A percentile compares a stretch with the other conserved stretches of the same genome.
phyloP scores from a whole-genome alignment of 2,113 vertebrate genomes.

The Leiothrix lutea region DNA sequence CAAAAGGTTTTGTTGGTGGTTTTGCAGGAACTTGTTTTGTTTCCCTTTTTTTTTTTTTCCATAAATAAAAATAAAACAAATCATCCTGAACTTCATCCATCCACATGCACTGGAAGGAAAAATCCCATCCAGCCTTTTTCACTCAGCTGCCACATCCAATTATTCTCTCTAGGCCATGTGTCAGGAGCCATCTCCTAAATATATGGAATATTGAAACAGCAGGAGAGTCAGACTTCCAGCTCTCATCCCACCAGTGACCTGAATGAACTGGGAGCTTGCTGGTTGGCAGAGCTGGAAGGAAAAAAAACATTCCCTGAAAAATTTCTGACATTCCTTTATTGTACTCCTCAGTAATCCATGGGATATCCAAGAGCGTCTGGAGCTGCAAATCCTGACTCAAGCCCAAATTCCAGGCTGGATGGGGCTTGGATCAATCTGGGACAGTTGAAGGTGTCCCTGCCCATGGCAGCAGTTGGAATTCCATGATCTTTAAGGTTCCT shows the following conservation, averaged over 20 bases:
- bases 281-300: not conserved
- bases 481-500: not conserved
- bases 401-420: not conserved
- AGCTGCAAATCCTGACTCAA: not conserved
- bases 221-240: not conserved
- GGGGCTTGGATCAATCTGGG: not conserved
- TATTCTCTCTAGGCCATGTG: conserved; percentile 2
- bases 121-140: conserved; percentile 1
- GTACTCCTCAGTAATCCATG: not conserved
- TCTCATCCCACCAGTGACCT: not conserved
- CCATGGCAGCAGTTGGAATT: not conserved
- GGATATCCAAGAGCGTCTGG: not conserved
- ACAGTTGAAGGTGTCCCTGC: not conserved
- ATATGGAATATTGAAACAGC: not conserved
- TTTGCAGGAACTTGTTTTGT: rapidly evolving
- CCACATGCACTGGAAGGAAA: not conserved
- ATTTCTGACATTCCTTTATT: not conserved
- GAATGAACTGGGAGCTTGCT: not conserved
- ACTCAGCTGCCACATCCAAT: conserved; percentile 50
- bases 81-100: not conserved
- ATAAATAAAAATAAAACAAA: not conserved
- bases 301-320: not conserved
- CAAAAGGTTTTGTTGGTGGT: not conserved
- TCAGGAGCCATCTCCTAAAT: not conserved
- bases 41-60: not conserved